Conservation (phyloP, 2,888 invertebrate species). For the Lochmaea capreae region DNA sequence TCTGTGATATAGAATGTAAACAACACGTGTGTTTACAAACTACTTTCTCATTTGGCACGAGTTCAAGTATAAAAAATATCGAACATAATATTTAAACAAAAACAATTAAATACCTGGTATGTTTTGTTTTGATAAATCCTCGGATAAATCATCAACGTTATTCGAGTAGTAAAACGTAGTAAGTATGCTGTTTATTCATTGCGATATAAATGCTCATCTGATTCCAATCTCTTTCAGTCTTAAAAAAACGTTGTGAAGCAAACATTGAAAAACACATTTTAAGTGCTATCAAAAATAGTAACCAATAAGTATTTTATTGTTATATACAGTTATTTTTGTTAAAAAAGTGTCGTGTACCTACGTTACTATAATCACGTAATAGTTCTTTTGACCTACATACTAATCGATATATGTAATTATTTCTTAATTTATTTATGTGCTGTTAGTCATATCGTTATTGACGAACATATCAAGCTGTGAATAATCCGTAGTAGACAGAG, state of each 20-base stretch:
- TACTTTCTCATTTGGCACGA: slow-evolving; percentile 4
- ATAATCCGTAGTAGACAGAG: slow-evolving; percentile 56
- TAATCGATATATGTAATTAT: background rate
- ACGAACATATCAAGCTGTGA: slow-evolving; percentile 57
- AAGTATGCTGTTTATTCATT: background rate
- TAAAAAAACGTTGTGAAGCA: background rate
- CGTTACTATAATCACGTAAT: background rate
- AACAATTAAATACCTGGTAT: background rate
- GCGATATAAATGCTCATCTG: background rate
- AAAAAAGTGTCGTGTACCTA: background rate
- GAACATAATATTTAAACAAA: background rate
- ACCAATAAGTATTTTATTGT: background rate
- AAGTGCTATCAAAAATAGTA: background rate
- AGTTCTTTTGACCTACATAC: background rate
- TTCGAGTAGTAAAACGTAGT: background rate
- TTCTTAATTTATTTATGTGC: background rate
- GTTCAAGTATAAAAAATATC: background rate
- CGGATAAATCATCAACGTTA: too few relatives aligned
- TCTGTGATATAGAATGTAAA: background rate
- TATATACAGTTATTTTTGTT: too few relatives aligned
- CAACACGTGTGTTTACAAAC: slow-evolving; percentile 7
- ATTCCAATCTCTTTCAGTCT: background rate
- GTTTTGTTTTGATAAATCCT: background rate
- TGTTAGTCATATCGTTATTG: slow-evolving; percentile 57
- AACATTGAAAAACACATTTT: background rate